Evolutionary conservation across 2,888 invertebrate genomes (phyloP).

Genomic region (Parnassius smintheus): DNA sequence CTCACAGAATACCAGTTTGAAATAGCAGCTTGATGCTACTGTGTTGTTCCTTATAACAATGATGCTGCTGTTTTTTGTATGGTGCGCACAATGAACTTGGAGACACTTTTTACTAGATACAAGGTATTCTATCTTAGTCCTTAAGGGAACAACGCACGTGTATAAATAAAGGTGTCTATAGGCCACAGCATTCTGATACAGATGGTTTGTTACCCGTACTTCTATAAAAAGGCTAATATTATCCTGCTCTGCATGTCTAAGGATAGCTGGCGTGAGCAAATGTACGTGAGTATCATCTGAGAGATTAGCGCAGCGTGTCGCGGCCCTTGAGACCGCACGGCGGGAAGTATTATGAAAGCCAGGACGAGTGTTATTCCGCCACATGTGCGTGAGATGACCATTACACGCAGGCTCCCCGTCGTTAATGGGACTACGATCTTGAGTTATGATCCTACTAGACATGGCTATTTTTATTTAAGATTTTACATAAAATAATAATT

Average conservation of each 20-base stretch:
- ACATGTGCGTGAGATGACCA: slow-evolving; percentile 39
- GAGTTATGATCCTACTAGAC: slow-evolving; percentile 24
- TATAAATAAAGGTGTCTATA: too few relatives aligned
- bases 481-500: too few relatives aligned
- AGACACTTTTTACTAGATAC: too few relatives aligned
- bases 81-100: too few relatives aligned
- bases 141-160: too few relatives aligned
- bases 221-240: neutral
- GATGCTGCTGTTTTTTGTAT: too few relatives aligned
- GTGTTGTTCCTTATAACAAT: too few relatives aligned
- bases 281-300: slow-evolving; percentile 10
- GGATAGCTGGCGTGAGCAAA: neutral
- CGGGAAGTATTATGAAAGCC: slow-evolving; percentile 6
- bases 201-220: too few relatives aligned
- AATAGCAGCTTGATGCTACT: too few relatives aligned
- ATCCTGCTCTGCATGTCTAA: neutral
- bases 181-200: too few relatives aligned
- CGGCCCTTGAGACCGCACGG: slow-evolving; percentile 3
- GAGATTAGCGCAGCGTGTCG: slow-evolving; percentile 13
- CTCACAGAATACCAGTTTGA: too few relatives aligned
- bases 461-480: slow-evolving; percentile 1
- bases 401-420: slow-evolving; percentile 36
- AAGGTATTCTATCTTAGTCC: too few relatives aligned
- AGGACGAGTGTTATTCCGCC: slow-evolving; percentile 28
- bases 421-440: slow-evolving; percentile 26